Conservation (phyloP, 2,888 invertebrate species). For the Cybosia mesomella region DNA sequence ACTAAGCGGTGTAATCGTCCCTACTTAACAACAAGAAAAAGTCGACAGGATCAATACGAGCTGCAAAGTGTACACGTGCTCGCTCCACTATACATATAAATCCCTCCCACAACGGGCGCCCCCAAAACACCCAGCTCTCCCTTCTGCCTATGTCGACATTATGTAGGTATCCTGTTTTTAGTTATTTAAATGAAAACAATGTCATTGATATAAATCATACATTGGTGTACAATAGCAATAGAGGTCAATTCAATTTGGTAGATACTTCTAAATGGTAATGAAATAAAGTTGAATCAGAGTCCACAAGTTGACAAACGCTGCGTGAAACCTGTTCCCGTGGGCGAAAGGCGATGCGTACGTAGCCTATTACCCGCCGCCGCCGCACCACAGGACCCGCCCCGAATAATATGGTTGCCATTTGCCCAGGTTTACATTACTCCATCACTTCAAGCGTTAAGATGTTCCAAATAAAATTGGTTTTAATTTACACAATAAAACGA, state of each 20-base stretch:
- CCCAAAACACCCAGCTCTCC: slow-evolving; percentile 75
- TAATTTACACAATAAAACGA: slow-evolving; percentile 17
- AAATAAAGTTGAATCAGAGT: slow-evolving; percentile 49
- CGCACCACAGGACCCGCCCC: slow-evolving; percentile 49
- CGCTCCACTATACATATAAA: slow-evolving; percentile 84
- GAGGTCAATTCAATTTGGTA: not conserved
- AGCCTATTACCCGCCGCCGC: slow-evolving; percentile 46
- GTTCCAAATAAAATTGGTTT: slow-evolving; percentile 18
- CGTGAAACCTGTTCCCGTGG: slow-evolving; percentile 74
- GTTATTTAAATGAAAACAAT: slow-evolving; percentile 55
- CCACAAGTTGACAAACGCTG: slow-evolving; percentile 54
- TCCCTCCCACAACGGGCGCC: slow-evolving; percentile 80
- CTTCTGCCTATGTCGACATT: slow-evolving; percentile 76
- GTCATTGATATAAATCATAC: not conserved
- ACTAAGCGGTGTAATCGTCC: slow-evolving; percentile 13
- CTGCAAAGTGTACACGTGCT: slow-evolving; percentile 87
- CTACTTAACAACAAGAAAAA: slow-evolving; percentile 68
- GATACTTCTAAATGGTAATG: slow-evolving; percentile 34
- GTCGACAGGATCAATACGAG: slow-evolving; percentile 79
- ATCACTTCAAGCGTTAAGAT: slow-evolving; percentile 31
- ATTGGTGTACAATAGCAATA: not conserved
- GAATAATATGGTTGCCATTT: slow-evolving; percentile 51
- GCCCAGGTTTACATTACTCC: slow-evolving; percentile 39
- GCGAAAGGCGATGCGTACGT: slow-evolving; percentile 63
- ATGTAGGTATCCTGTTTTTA: slow-evolving; percentile 72